Evolutionary conservation across 2,797 vertebrate genomes (phyloP), one percentile per base, ranked within the genome.

Genomic region (Gorsachius magnificus): DNA sequence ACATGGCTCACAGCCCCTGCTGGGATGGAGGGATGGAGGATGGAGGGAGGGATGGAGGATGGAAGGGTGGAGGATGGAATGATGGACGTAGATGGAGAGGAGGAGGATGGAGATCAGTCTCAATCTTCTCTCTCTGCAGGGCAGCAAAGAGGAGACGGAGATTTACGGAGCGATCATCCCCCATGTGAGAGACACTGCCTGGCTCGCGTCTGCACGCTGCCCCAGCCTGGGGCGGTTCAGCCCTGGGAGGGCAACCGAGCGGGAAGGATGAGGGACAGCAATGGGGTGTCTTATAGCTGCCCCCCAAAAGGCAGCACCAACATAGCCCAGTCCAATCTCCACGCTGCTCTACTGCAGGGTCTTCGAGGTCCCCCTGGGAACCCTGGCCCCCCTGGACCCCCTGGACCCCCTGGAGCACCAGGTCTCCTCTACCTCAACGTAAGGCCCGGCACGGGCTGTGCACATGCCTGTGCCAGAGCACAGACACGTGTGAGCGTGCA

Each of bases 351-450:
- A 1, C 80, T 38, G 9, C 91, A 98, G 97, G 97, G 93, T 94
- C 94, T 79, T 71, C 97, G 33, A 68, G 96, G 97, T 65, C 69
- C 69, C 7, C 95, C 97, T 0, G 97, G 97, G 53, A 92, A 71
- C 26, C 96, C 97, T 0, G 97, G 97, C 0, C 83, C 90, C 14
- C 96, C 97, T 0, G 41, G 41, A 6, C 41, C 41, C 41, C 41
- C 41, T 16, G 97, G 96, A 0, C 94, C 96, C 10, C 97, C 97
- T 0, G 97, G 97, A 66, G 93, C 97, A 28, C 97, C 97, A 10
- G 97, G 97, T 41, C 84, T 97, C 50, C 82, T 98, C 70, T 98
- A 98, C 82, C 9, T 97, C 83, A 98, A 97, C 0, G 97, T 98
- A 96, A 98, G 97, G 72, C 9, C 10, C 79, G 64, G 72, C 12